A percentile compares a stretch with the other conserved stretches of the same genome.
These are phyloP conservation scores for Drosophila neotestacea DNA, from an alignment of 2,888 invertebrate genomes.

Conservation along the genomic window DNA sequence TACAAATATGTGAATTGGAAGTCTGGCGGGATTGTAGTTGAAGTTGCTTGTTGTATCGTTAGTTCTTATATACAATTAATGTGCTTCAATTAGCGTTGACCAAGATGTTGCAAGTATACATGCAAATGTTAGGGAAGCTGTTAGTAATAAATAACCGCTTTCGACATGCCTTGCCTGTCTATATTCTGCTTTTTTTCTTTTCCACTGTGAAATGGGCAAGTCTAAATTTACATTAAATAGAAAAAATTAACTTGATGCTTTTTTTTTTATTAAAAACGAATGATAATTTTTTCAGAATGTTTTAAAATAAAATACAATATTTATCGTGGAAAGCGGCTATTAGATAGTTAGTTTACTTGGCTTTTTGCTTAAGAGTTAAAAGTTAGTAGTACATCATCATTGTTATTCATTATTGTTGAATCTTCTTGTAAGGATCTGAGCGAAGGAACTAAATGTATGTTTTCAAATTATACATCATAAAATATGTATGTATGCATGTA, in stretches of 20 bases:
- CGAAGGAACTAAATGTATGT: constrained; percentile 69
- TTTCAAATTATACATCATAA: constrained; percentile 47
- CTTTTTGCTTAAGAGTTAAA: constrained; percentile 41
- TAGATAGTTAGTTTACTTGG: constrained; percentile 9
- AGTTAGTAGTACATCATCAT: constrained; percentile 33
- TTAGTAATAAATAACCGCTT: too few relatives aligned
- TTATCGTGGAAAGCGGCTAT: background rate
- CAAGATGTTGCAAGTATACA: constrained; percentile 10
- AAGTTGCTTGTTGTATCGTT: constrained; percentile 20
- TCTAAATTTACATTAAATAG: too few relatives aligned
- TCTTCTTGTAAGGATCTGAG: constrained; percentile 47
- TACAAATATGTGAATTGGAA: constrained; percentile 35
- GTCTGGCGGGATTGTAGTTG: constrained; percentile 22
- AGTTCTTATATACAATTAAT: constrained; percentile 52
- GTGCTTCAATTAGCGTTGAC: constrained; percentile 10
- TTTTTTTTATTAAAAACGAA: too few relatives aligned
- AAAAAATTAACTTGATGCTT: too few relatives aligned
- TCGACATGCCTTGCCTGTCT: too few relatives aligned
- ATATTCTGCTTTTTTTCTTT: too few relatives aligned
- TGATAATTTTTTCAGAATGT: too few relatives aligned
- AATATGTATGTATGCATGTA: constrained; percentile 21
- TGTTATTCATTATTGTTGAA: constrained; percentile 34
- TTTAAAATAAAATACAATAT: too few relatives aligned
- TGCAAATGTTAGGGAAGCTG: background rate
- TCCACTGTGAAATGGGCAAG: too few relatives aligned